Evolutionary conservation across 2,888 invertebrate species (phyloP).

Genomic region (Agrotis clavis): DNA sequence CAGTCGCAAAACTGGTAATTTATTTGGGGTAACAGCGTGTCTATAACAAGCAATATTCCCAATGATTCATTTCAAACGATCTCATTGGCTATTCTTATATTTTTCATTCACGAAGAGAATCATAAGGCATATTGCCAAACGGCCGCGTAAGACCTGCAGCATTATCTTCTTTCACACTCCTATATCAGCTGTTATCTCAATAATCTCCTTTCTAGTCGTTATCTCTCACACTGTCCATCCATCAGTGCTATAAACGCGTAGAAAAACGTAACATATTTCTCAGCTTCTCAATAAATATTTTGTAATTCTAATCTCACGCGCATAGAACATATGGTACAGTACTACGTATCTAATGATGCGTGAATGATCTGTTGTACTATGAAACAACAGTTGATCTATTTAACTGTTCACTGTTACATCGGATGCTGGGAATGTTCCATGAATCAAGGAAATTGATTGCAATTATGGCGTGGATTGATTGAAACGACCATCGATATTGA

Average conservation of each 20-base stretch:
- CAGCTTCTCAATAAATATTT: constrained; percentile 63
- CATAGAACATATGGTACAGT: constrained; percentile 47
- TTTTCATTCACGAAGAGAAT: no score
- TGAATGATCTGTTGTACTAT: constrained; percentile 71
- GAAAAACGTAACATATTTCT: constrained; percentile 33
- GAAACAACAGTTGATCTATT: constrained; percentile 74
- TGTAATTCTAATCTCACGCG: constrained; percentile 77
- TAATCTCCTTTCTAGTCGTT: neutral
- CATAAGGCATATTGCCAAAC: no score
- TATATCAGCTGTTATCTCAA: neutral
- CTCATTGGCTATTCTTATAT: no score
- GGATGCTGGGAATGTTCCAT: constrained; percentile 51
- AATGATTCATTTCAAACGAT: no score
- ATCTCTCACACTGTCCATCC: neutral
- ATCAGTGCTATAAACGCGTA: neutral
- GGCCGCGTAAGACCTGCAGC: no score
- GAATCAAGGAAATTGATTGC: constrained; percentile 25
- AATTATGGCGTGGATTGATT: constrained; percentile 11
- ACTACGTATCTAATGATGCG: constrained; percentile 76
- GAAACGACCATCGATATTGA: neutral
- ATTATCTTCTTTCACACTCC: neutral
- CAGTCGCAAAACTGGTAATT: neutral
- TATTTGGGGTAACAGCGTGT: neutral
- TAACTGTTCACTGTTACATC: constrained; percentile 71
- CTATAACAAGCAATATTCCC: no score